Conservation (phyloP, 2,888 invertebrate genomes). For the Drosophila leonis region DNA sequence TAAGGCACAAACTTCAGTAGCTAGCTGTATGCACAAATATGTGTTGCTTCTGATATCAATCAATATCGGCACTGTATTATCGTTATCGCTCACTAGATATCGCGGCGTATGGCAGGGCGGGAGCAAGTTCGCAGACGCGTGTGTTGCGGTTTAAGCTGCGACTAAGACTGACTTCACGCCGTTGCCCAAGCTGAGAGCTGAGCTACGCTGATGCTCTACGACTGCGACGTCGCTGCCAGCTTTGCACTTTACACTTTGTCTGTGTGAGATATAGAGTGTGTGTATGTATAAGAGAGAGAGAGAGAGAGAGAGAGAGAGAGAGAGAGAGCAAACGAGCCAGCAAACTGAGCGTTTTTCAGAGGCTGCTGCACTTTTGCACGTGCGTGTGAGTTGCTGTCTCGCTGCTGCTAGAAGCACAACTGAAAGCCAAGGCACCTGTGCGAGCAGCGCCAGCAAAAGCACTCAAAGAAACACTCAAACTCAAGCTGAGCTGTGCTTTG, state of each 20-base stretch:
- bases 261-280: slow-evolving; percentile 15
- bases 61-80: slow-evolving; percentile 39
- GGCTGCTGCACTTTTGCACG: slow-evolving; percentile 67
- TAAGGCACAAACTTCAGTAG: slow-evolving; percentile 68
- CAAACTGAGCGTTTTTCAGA: slow-evolving; percentile 29
- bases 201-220: slow-evolving; percentile 46
- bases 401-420: slow-evolving; percentile 57
- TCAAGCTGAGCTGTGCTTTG: slow-evolving; percentile 28
- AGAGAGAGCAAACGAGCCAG: slow-evolving; percentile 20
- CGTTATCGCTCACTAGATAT: slow-evolving; percentile 32
- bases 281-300: too few relatives aligned
- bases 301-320: not conserved
- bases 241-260: slow-evolving; percentile 83
- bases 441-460: slow-evolving; percentile 23
- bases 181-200: slow-evolving; percentile 51
- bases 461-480: slow-evolving; percentile 45
- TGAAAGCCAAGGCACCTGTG: slow-evolving; percentile 65
- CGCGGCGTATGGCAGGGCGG: slow-evolving; percentile 35
- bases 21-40: slow-evolving; percentile 22
- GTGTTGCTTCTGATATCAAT: slow-evolving; percentile 5
- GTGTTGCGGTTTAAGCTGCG: slow-evolving; percentile 79
- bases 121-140: slow-evolving; percentile 67
- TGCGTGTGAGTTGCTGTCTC: slow-evolving; percentile 51
- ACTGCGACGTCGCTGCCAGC: slow-evolving; percentile 57
- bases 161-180: slow-evolving; percentile 78